Conservation (phyloP, 2,113 vertebrate species). For the Meles meles region DNA sequence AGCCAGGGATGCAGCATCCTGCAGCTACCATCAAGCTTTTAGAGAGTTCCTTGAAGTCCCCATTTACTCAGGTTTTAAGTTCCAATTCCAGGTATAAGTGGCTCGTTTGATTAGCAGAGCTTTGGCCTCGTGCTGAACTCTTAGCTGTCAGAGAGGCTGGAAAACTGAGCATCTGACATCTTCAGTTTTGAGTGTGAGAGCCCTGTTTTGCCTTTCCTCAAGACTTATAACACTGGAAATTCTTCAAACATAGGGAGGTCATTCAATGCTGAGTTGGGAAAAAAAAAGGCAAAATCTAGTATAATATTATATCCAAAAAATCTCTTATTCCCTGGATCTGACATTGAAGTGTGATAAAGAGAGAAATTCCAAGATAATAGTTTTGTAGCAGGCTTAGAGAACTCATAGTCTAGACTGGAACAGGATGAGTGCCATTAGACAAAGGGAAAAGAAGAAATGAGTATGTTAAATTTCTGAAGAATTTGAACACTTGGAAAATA, state of each 20-base stretch:
- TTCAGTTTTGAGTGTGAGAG: constrained; percentile 13
- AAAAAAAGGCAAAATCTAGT: neutral
- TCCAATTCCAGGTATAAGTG: neutral
- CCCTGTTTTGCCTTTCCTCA: neutral
- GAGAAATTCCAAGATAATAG: neutral
- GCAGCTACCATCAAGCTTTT: neutral
- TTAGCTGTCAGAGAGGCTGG: neutral
- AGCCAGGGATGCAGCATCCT: neutral
- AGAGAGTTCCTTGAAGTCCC: neutral
- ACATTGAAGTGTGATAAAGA: neutral
- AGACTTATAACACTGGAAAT: neutral
- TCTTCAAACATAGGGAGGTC: neutral
- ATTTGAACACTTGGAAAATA: neutral
- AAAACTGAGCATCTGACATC: neutral
- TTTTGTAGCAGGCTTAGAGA: neutral
- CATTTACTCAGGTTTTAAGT: neutral
- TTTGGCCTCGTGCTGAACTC: neutral
- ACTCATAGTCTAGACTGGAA: neutral
- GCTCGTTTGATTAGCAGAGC: neutral
- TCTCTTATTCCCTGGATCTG: neutral
- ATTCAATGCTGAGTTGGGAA: neutral
- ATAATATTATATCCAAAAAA: neutral
- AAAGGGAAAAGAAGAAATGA: neutral
- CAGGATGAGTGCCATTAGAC: neutral
- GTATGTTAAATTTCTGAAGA: neutral